phyloP scores from a whole-genome alignment of 2,888 invertebrate species.

The Melinaea marsaeus region DNA sequence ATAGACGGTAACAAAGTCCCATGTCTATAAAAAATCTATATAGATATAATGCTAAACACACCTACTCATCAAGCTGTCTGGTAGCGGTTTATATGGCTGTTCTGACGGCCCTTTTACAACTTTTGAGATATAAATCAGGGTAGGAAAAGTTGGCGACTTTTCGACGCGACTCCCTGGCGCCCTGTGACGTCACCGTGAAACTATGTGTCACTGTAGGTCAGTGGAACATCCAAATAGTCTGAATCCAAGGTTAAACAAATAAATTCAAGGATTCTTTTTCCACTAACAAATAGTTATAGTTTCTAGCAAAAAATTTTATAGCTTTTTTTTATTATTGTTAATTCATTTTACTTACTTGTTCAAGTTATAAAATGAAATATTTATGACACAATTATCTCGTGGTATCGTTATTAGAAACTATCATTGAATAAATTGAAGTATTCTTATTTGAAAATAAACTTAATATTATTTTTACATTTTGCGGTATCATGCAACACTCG shows the following conservation, averaged over 20 bases:
- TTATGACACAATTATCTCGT: no score
- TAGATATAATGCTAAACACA: no score
- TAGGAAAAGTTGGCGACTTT: constrained; percentile 37
- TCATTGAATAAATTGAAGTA: no score
- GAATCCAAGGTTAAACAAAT: constrained; percentile 49
- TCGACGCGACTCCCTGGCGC: constrained; percentile 48
- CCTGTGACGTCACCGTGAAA: constrained; percentile 57
- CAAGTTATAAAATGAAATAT: no score
- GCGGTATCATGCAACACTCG: neutral
- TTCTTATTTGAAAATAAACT: no score
- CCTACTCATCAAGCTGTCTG: no score
- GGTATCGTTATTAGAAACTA: no score
- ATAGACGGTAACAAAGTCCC: no score
- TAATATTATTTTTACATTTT: no score
- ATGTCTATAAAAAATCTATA: no score
- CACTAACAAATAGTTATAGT: constrained; percentile 2
- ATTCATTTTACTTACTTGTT: no score
- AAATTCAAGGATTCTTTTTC: constrained; percentile 20
- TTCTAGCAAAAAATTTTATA: neutral
- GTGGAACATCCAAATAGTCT: constrained; percentile 41
- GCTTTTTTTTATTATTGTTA: no score
- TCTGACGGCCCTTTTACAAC: constrained; percentile 11
- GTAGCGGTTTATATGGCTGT: constrained; percentile 5
- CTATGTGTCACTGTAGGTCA: constrained; percentile 45
- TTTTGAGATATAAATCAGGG: constrained; percentile 23